These are phyloP conservation scores for Taenioides sp. DNA, from an alignment of 2,797 vertebrate genomes.

Conservation along the genomic window DNA sequence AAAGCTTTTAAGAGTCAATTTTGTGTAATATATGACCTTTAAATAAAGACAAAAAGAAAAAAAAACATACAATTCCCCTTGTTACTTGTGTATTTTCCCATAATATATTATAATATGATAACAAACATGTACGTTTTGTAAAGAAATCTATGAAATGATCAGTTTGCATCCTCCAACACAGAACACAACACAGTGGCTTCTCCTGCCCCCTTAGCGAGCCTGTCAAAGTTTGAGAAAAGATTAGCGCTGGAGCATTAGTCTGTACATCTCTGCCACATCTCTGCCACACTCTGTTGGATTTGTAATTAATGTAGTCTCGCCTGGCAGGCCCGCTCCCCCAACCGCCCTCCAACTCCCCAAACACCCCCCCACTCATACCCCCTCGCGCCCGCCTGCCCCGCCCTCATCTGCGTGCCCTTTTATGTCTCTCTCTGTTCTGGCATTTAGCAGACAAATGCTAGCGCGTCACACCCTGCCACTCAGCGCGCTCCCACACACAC, in stretches of 20 bases:
- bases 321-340: slow-evolving; percentile 9
- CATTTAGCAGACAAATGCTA: slow-evolving; percentile 83
- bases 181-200: slow-evolving; percentile 20
- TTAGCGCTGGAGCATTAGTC: slow-evolving; percentile 18
- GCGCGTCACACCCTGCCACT: slow-evolving; percentile 75
- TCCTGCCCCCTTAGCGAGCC: slow-evolving; percentile 26
- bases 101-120: no score
- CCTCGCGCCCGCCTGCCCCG: neutral
- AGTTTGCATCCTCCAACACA: slow-evolving; percentile 18
- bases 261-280: slow-evolving; percentile 33
- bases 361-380: no score
- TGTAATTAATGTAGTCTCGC: slow-evolving; percentile 40
- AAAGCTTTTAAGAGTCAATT: no score
- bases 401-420: slow-evolving; percentile 57
- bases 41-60: no score
- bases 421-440: slow-evolving; percentile 76
- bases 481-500: slow-evolving; percentile 35
- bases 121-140: no score
- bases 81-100: no score
- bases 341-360: neutral
- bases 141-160: slow-evolving; percentile 2
- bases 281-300: slow-evolving; percentile 29
- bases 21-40: no score
- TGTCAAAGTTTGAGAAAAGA: slow-evolving; percentile 36
- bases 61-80: no score